Base-by-base conservation (phyloP, 2,113 vertebrate genomes). In the Nothoprocta pentlandii region DNA sequence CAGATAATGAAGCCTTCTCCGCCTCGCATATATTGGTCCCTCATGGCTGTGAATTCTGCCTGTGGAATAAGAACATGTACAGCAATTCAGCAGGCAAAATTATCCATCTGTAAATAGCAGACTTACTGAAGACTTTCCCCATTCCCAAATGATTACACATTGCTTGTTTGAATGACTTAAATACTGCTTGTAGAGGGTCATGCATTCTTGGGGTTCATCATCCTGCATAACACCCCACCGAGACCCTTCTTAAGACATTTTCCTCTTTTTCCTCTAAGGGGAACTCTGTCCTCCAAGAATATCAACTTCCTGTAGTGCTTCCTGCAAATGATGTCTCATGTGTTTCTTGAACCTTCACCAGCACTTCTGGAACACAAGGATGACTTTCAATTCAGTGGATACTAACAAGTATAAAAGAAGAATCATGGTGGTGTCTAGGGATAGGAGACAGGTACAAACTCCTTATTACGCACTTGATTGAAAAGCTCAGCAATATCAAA, bases 1-100 rank as follows among this genome's bases (percentile, higher is more conserved):
- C 98, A 98, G 96, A 98, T 98, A 71, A 98, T 97, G 94, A 99
- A 98, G 75, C 98, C 98, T 71, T 98, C 98, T 12, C 98, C 98
- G 0, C 98, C 98, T 58, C 98, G 70, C 98, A 98, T 98, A 25
- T 98, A 98, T 93, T 98, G 98, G 94, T 99, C 98, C 78, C 98
- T 94, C 98, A 98, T 98, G 83, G 98, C 98, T 69, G 98, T 98
- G 94, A 98, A 98, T 97, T 98, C 98, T 53, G 98, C 98, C 98
- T 98, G 95, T 47, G 73, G 66, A 77, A 12, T 12, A 85, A 89
- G 36, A 85, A 91, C 10, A 75, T 1, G 7, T 14, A 81, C 6
- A 53, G 73, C 56, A 80, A 89, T 93, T 82, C 89, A 75, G 49
- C 36, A 88, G 73, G 83, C 9, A 56, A 56, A 94, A 87, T 86